Base-by-base conservation (phyloP, 2,888 invertebrate genomes). In the Rugalucina vietnamica region DNA sequence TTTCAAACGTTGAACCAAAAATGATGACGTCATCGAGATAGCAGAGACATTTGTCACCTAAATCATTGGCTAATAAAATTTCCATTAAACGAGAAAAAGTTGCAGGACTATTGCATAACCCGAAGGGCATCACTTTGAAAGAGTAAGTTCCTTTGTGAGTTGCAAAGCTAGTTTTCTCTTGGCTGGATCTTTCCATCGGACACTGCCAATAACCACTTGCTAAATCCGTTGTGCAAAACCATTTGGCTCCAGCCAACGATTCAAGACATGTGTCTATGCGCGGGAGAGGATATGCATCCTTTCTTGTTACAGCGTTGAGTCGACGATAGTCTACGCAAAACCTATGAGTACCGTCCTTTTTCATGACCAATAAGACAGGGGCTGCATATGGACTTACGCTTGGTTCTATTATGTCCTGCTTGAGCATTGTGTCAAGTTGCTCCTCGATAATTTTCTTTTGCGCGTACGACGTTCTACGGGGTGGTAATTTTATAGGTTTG, bases 81-180 rank as follows among this genome's bases (percentile, higher is more conserved):
- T 90, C 86, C 84, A 91, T 90, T n/a, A 90, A 49, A 21, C 88
- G 29, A 37, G 85, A 70, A 85, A 89, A 91, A 24, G 83, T 90
- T 3, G 88, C 82, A 14, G 89, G 89, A 0, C 85, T 82, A 75
- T 88, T 90, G 60, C 80, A 82, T 1, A 89, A 57, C 4, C 88
- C 90, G 69, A 89, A 88, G 1, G 86, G 84, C 85, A 90, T 80
- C 1, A 71, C 80, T n/a, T 75, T 81, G 27, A 74, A 84, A 21
- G 86, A 65, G 57, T 73, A 88, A 0, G 79, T 49, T 14, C 88
- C 86, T 14, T 43, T 21, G 8, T 71, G 60, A 21, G 81, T 85
- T 24, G 12, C 57, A 73, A 90, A 89, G 1, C 82, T 82, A n/a
- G 88, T 85, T 79, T 88, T 89, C 12, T 74, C 57, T 36, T 74